Evolutionary conservation across 2,888 invertebrate species (phyloP).

Genomic region (Agriopis marginaria): DNA sequence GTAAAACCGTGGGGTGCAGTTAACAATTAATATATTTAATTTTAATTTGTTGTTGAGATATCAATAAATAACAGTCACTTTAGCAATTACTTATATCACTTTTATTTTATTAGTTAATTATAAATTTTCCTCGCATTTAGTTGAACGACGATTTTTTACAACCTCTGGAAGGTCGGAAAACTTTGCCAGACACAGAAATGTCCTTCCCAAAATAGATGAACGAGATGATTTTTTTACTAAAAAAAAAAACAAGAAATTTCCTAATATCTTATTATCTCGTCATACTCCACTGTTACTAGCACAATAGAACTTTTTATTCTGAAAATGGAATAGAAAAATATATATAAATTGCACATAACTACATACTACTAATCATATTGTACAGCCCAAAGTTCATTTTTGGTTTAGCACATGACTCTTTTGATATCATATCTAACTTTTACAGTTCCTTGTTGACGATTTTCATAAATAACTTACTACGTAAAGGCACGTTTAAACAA

Average conservation of each 20-base stretch:
- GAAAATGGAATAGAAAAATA: too few species aligned
- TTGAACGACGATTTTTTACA: slow-evolving; percentile 60
- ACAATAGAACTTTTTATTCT: too few species aligned
- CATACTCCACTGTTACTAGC: too few species aligned
- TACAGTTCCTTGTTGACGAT: slow-evolving; percentile 29
- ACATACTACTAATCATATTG: too few species aligned
- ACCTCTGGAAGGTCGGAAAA: slow-evolving; percentile 58
- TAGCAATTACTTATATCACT: slow-evolving; percentile 30
- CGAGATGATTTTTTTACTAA: not conserved
- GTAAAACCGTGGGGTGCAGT: too few species aligned
- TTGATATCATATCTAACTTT: slow-evolving; percentile 4
- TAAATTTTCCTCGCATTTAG: slow-evolving; percentile 44
- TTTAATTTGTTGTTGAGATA: slow-evolving; percentile 27
- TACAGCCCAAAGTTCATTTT: not conserved
- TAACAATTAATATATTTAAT: not conserved
- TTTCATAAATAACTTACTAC: slow-evolving; percentile 34
- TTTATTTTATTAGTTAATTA: slow-evolving; percentile 40
- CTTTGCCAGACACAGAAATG: slow-evolving; percentile 44
- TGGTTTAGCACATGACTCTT: slow-evolving; percentile 11
- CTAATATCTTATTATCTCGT: too few species aligned
- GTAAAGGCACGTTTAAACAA: slow-evolving; percentile 50
- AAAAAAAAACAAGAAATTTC: not conserved
- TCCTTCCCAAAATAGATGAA: slow-evolving; percentile 15
- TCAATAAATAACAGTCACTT: slow-evolving; percentile 28
- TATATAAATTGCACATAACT: too few species aligned